Percentiles rank a stretch among this genome's conserved stretches.
Evolutionary conservation across 2,113 vertebrate species (phyloP).

Genomic region (Dicrurus megarhynchus): DNA sequence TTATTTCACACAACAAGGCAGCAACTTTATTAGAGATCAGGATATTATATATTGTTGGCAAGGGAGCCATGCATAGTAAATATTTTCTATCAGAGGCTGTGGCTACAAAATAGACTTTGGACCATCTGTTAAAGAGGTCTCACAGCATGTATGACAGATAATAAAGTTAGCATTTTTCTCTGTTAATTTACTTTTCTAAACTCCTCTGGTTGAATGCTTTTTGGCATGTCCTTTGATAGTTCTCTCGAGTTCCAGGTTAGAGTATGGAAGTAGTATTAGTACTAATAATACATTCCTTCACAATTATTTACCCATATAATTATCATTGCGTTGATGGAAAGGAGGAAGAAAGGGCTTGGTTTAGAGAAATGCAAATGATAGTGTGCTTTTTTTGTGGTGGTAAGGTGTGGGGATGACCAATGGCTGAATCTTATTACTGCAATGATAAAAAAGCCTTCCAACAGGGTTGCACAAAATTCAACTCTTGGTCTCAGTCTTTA

Average conservation of each 20-base stretch:
- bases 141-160: neutral
- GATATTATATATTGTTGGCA: neutral
- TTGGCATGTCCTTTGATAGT: neutral
- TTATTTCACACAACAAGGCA: neutral
- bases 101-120: neutral
- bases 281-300: neutral
- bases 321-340: neutral
- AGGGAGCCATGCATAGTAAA: neutral
- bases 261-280: neutral
- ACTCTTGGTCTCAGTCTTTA: neutral
- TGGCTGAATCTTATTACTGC: neutral
- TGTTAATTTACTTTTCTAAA: neutral
- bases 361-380: neutral
- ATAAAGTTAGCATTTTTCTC: neutral
- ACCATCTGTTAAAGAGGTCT: neutral
- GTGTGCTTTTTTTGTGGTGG: neutral
- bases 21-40: neutral
- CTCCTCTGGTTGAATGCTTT: neutral
- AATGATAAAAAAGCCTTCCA: neutral
- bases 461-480: neutral
- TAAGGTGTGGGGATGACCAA: neutral
- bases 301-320: neutral
- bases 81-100: neutral
- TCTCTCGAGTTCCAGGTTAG: neutral
- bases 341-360: neutral